Evolutionary conservation across 1,140 invertebrate genomes (phyloP).

Genomic region (Drosophila sproati): DNA sequence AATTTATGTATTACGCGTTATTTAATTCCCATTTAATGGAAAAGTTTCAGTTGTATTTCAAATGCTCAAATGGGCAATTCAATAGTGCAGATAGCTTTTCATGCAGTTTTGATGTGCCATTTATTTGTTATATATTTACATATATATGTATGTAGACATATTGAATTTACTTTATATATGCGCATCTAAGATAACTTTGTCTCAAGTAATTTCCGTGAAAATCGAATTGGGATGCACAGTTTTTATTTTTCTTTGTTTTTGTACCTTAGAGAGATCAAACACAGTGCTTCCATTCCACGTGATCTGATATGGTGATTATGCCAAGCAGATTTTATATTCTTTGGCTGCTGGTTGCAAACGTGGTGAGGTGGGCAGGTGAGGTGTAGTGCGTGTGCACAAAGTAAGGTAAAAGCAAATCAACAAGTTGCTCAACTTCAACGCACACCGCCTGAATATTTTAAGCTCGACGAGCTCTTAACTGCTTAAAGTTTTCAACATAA

Average conservation of each 20-base stretch:
- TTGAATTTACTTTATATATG: slow-evolving; percentile 5
- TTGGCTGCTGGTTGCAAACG: background rate
- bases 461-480: slow-evolving; percentile 76
- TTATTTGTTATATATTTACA: background rate
- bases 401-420: slow-evolving; percentile 68
- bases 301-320: slow-evolving; percentile 64
- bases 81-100: background rate
- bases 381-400: slow-evolving; percentile 19
- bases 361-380: background rate
- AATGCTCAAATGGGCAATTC: background rate
- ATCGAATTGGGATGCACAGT: slow-evolving; percentile 26
- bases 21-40: too few relatives aligned
- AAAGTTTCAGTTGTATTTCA: background rate
- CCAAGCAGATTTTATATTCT: slow-evolving; percentile 50
- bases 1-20: too few relatives aligned
- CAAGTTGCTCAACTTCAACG: slow-evolving; percentile 70
- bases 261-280: slow-evolving; percentile 58
- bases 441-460: slow-evolving; percentile 76
- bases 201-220: slow-evolving; percentile 9
- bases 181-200: background rate
- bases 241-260: slow-evolving; percentile 26
- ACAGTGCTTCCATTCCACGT: slow-evolving; percentile 17
- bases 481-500: slow-evolving; percentile 82
- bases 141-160: background rate
- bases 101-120: too few relatives aligned